phyloP scores from a whole-genome alignment of 2,797 vertebrate species.

The Poeciliopsis paucimaculata region DNA sequence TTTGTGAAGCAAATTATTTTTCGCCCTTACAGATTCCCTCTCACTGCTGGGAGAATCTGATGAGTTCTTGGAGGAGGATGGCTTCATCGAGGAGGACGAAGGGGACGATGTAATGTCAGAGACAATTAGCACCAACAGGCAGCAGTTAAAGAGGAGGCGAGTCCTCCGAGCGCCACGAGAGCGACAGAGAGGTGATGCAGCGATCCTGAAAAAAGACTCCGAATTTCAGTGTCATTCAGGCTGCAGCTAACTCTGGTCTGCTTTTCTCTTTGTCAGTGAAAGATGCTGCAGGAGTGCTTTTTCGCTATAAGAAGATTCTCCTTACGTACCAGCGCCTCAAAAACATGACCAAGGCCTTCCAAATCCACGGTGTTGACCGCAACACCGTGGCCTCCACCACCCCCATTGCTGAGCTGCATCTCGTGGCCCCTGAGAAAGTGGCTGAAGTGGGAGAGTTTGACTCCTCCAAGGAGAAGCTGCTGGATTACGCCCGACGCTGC shows the following conservation, averaged over 20 bases:
- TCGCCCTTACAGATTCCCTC: constrained; percentile 71
- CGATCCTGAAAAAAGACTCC: neutral
- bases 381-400: constrained; percentile 93
- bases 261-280: constrained; percentile 79
- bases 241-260: constrained; percentile 2
- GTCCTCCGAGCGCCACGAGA: constrained; percentile 84
- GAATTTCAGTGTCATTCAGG: neutral
- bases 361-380: constrained; percentile 91
- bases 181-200: constrained; percentile 86
- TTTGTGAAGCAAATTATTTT: constrained; percentile 9
- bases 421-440: constrained; percentile 91
- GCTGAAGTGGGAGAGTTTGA: constrained; percentile 91
- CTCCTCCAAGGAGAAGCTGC: constrained; percentile 89
- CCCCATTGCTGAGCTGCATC: constrained; percentile 91
- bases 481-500: constrained; percentile 92
- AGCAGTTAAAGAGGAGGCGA: constrained; percentile 79
- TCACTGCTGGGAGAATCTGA: constrained; percentile 80
- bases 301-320: constrained; percentile 93
- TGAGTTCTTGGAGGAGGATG: constrained; percentile 79
- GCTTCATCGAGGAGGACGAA: constrained; percentile 81
- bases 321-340: constrained; percentile 91
- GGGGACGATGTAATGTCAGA: constrained; percentile 78
- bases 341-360: constrained; percentile 93
- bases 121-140: constrained; percentile 70
- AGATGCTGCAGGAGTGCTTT: constrained; percentile 91